A percentile compares a stretch with the other conserved stretches of the same genome.
Evolutionary conservation across 2,113 vertebrate genomes (phyloP).

Genomic region (Notothenia rossii): DNA sequence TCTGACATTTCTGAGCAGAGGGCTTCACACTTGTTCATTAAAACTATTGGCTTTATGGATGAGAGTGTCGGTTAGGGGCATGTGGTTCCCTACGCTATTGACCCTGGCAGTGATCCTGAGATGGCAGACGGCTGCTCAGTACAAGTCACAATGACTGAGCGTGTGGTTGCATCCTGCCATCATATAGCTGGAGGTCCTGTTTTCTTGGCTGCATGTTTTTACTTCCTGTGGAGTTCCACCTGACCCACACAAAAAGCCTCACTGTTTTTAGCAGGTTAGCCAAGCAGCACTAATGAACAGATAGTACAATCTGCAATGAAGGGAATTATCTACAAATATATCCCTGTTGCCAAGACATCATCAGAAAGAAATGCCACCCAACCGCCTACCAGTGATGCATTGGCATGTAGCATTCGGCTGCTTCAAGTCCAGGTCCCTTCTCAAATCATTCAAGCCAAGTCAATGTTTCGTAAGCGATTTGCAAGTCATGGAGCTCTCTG

Average conservation of each 20-base stretch:
- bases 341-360: not conserved
- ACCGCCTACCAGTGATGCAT: not conserved
- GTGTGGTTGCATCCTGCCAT: not conserved
- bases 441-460: not conserved
- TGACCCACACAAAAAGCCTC: constrained; percentile 30
- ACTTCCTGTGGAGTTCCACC: constrained; percentile 38
- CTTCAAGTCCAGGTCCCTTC: not conserved
- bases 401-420: not conserved
- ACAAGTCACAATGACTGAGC: constrained; percentile 19
- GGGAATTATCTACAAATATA: not conserved
- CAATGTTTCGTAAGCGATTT: no score
- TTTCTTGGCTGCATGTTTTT: constrained; percentile 45
- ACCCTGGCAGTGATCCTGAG: constrained; percentile 55
- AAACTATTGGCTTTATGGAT: constrained; percentile 13
- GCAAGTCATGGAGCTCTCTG: not conserved
- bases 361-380: not conserved
- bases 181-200: constrained; percentile 15
- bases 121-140: constrained; percentile 63
- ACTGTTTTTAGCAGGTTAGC: constrained; percentile 46
- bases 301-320: constrained; percentile 3
- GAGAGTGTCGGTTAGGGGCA: constrained; percentile 7
- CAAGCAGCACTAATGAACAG: constrained; percentile 30
- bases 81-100: constrained; percentile 1
- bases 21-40: constrained; percentile 33
- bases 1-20: constrained; percentile 58